Base-by-base conservation (phyloP, 2,888 invertebrate species). In the Elgonia sp. region DNA sequence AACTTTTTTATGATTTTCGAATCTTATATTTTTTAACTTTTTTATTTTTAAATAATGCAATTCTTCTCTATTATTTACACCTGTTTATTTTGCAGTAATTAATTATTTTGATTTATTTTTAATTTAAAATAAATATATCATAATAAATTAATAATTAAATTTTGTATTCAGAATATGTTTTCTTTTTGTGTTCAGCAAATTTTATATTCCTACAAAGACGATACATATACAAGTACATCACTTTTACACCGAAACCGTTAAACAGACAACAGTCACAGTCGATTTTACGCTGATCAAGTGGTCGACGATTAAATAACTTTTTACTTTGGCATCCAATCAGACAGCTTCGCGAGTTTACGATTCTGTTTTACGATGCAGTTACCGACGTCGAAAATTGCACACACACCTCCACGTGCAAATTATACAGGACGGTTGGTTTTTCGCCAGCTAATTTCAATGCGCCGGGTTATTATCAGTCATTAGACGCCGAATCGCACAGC, bases 281-380 rank as follows among this genome's bases (percentile, higher is more conserved):
- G 39, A 65, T 55, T 42, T 55, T 67, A 50, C 62, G 63, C 76
- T 29, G 29, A 76, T 63, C 76, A 76, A 76, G 20, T 42, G 63
- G 14, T 39, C 37, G 63, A 42, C 29, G 63, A 67, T 77, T 77
- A 77, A 77, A 77, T 77, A 67, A 77, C 42, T 76, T 76, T 65
- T 53, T 65, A 37, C 29, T n/a, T 50, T 8, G 39, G 37, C 53
- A 50, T 57, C 50, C 63, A 55, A 60, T 77, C 53, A 77, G 12
- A 39, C 50, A 21, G 63, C 21, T 46, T 53, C n/a, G 12, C 53
- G 16, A 50, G 20, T 65, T 65, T 39, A 77, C 65, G 21, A 77
- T 77, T 77, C 21, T 7, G 16, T 77, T 77, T 77, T 65, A 65
- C 29, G 42, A 77, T 39, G 77, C 55, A 55, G 29, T 65, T 73